Conservation (phyloP, 2,888 invertebrate species). For the Acleris laterana region DNA sequence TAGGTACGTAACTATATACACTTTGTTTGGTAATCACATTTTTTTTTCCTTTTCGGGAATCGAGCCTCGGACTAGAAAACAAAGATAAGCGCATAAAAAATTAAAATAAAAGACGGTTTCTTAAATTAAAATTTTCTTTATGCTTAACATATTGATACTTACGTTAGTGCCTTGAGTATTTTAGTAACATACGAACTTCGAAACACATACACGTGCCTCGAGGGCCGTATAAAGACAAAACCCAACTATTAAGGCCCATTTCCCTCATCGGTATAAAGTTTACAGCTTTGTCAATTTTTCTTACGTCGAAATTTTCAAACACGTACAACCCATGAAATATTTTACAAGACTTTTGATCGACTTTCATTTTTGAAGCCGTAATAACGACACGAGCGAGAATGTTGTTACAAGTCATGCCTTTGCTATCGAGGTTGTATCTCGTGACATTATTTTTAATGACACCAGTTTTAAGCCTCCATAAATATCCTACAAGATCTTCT, state of each 20-base stretch:
- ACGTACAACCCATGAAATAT: constrained; percentile 47
- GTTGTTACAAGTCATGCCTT: constrained; percentile 49
- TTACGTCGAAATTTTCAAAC: constrained; percentile 46
- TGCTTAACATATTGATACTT: not conserved
- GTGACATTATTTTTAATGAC: constrained; percentile 39
- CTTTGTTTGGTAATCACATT: too few species aligned
- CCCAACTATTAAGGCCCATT: constrained; percentile 45
- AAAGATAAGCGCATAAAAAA: not conserved
- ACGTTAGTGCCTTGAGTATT: constrained; percentile 5
- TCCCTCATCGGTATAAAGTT: constrained; percentile 49
- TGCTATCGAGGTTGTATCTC: constrained; percentile 42
- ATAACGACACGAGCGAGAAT: constrained; percentile 45
- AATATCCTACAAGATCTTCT: constrained; percentile 45
- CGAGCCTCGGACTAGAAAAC: too few species aligned
- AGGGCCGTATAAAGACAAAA: constrained; percentile 43
- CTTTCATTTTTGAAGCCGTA: constrained; percentile 42
- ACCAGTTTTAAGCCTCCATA: constrained; percentile 46
- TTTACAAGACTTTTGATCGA: constrained; percentile 47
- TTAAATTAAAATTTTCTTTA: not conserved
- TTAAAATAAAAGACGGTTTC: not conserved
- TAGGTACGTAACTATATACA: too few species aligned
- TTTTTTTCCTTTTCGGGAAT: too few species aligned
- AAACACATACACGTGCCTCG: constrained; percentile 40
- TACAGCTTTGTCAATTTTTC: constrained; percentile 45
- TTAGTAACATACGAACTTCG: constrained; percentile 22